Conservation (phyloP, 64 coral and sea anemone species). For the Platygyra sinensis region DNA sequence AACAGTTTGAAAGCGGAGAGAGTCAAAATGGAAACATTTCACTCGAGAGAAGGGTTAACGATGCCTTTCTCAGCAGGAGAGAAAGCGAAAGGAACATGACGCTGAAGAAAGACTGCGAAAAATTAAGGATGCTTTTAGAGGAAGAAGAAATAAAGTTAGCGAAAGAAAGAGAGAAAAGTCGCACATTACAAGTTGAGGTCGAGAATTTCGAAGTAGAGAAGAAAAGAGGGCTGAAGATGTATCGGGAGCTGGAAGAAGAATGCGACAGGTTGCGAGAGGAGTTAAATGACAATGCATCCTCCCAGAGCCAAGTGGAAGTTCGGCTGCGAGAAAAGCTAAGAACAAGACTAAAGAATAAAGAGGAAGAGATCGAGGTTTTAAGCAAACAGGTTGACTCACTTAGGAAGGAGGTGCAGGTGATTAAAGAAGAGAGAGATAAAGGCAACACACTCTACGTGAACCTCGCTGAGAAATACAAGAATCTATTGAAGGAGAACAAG, state of each 20-base stretch:
- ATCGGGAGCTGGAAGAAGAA: conserved; percentile 10
- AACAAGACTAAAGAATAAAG: neutral
- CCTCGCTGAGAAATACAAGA: conserved; percentile 28
- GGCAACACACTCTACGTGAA: conserved; percentile 4
- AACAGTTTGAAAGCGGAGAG: neutral
- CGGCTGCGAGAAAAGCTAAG: conserved; percentile 1
- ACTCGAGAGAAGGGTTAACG: neutral
- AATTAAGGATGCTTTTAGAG: neutral
- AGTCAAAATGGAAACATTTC: neutral
- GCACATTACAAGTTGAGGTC: neutral
- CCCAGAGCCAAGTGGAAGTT: neutral
- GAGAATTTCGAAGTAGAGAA: conserved; percentile 29
- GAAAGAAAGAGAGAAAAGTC: conserved; percentile 7
- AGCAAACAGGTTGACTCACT: conserved; percentile 1
- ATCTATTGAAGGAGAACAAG: conserved; percentile 18
- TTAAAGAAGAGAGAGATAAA: conserved; percentile 32
- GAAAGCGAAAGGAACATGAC: neutral
- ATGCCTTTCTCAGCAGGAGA: neutral
- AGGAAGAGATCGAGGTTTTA: conserved; percentile 8
- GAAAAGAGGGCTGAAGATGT: conserved; percentile 10
- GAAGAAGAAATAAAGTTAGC: neutral
- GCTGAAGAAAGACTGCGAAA: conserved; percentile 4
- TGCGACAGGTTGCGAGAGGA: conserved; percentile 11
- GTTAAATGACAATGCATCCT: neutral
- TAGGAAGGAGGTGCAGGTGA: neutral